Conservation (phyloP, 2,113 vertebrate species). For the Lucifuga dentata region DNA sequence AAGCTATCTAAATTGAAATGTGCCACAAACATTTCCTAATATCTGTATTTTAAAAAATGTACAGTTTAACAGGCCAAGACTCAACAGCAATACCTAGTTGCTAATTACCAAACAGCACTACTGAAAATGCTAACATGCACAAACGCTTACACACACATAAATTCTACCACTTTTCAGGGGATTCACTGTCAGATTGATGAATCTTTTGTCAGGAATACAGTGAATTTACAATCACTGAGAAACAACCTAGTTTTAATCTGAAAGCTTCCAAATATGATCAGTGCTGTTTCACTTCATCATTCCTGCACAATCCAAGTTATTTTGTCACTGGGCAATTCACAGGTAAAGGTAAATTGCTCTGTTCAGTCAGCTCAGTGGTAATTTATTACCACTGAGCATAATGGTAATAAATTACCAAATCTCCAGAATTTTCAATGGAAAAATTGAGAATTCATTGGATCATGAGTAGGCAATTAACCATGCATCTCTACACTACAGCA, state of each 20-base stretch:
- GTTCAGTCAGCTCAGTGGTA: too few species aligned
- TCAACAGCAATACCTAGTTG: slow-evolving; percentile 81
- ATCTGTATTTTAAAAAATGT: too few species aligned
- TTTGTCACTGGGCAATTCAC: slow-evolving; percentile 1
- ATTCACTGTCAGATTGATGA: slow-evolving; percentile 29
- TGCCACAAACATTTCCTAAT: too few species aligned
- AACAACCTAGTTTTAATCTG: too few species aligned
- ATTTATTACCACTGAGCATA: neutral
- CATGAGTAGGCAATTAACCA: slow-evolving; percentile 48
- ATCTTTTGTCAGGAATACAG: too few species aligned
- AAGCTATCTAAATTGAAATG: too few species aligned
- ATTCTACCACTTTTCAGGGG: too few species aligned
- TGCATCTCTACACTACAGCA: slow-evolving; percentile 34
- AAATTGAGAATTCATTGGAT: slow-evolving; percentile 11
- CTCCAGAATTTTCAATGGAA: slow-evolving; percentile 6
- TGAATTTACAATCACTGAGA: too few species aligned
- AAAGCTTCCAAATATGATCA: too few species aligned
- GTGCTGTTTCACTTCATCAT: neutral
- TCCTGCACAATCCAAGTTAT: neutral
- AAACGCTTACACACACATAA: too few species aligned
- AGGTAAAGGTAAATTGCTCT: neutral
- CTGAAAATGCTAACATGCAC: neutral
- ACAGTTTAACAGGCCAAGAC: slow-evolving; percentile 10
- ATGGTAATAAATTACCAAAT: slow-evolving; percentile 20
- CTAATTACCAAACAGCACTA: slow-evolving; percentile 54